Percentiles rank a stretch among this genome's conserved stretches.
phyloP scores from a whole-genome alignment of 1,140 invertebrate genomes.

The Danaus melanippus region DNA sequence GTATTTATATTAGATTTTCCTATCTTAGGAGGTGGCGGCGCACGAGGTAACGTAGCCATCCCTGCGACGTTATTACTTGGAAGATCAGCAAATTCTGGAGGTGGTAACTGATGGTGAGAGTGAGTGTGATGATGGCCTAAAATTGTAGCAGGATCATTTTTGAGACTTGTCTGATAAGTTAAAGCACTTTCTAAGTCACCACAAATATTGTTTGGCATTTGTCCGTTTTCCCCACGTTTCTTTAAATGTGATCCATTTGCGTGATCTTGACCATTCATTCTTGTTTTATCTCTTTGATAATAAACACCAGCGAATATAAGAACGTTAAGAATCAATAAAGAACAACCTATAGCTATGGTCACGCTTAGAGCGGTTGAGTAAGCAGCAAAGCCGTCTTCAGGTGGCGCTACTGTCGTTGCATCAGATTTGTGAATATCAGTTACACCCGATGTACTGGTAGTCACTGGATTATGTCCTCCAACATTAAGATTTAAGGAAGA shows the following conservation, averaged over 20 bases:
- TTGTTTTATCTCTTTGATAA: conserved; percentile 90
- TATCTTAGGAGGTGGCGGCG: conserved; percentile 82
- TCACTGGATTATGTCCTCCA: conserved; percentile 43
- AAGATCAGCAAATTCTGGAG: conserved; percentile 83
- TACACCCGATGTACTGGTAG: conserved; percentile 35
- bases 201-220: conserved; percentile 88
- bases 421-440: conserved; percentile 59
- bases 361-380: conserved; percentile 92
- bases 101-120: conserved; percentile 83
- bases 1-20: conserved; percentile 76
- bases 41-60: conserved; percentile 75
- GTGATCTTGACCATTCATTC: conserved; percentile 75
- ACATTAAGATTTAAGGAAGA: conserved; percentile 62
- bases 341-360: conserved; percentile 95
- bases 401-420: conserved; percentile 70
- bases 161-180: conserved; percentile 76
- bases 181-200: conserved; percentile 81
- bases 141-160: conserved; percentile 78
- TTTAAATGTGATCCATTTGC: conserved; percentile 74
- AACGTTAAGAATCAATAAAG: conserved; percentile 90
- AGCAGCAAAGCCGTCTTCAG: conserved; percentile 87
- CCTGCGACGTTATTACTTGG: conserved; percentile 77
- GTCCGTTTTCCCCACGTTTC: conserved; percentile 85
- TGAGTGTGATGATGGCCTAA: conserved; percentile 78
- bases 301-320: conserved; percentile 95